Evolutionary conservation across 2,113 vertebrate genomes (phyloP), one percentile per base, ranked within the genome.

Genomic region (Dipodomys ordii): DNA sequence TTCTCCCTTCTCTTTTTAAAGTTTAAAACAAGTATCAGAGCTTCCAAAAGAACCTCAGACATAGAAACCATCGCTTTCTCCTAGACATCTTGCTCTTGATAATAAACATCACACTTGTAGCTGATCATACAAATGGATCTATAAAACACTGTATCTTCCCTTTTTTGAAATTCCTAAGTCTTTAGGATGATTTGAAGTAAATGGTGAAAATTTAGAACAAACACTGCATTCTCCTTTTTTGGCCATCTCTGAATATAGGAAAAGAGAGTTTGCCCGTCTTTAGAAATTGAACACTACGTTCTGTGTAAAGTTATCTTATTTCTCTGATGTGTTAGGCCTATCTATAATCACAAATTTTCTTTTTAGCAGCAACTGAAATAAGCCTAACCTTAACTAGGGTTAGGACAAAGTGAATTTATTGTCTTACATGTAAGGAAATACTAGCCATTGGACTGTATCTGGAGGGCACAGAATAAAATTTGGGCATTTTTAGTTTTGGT

Each of bases 161-260:
- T 67, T 90, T 72, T 49, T 90, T 20, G 27, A 94, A 57, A 46
- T 77, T 78, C n/a, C 67, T 12, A 44, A 74, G 49, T 44, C 39
- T 87, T 93, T 32, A 25, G 57, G 83, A 81, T 71, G 28, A 83
- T 87, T 84, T 84, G 12, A 93, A 87, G 2, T 53, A 35, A 93
- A 87, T 53, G 30, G 49, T 89, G 20, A 94, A 81, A 39, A 87
- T 25, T 87, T 85, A 32, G 22, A 69, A 68, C 18, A 15, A 7
- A 69, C 64, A 77, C 35, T 35, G 0, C 7, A 80, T 65, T 74
- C 7, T 72, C 6, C 77, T 22, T 68, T 62, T 93, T 60, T 44
- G 27, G 39, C 68, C 7, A 62, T 68, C 4, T 82, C 80, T 91
- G 20, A 20, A 23, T 77, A 15, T 57, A 76, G 12, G 23, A 67